A percentile compares a stretch with the other conserved stretches of the same genome.
phyloP scores from a whole-genome alignment of 2,113 vertebrate species.

The Prionailurus viverrinus region DNA sequence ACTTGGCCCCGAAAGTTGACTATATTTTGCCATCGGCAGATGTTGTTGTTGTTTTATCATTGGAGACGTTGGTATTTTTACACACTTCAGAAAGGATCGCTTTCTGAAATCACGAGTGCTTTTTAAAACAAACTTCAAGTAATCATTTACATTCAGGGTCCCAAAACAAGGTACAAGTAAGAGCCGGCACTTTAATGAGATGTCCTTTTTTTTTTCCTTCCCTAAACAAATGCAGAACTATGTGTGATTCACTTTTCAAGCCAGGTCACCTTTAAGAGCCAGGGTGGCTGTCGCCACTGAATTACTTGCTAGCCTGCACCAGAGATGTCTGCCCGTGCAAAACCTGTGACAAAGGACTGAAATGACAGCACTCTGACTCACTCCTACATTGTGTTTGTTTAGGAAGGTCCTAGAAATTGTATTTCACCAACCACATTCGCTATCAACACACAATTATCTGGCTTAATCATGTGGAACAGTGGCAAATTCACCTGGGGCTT shows the following conservation, averaged over 20 bases:
- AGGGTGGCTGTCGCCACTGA: constrained; percentile 77
- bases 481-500: constrained; percentile 99
- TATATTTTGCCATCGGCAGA: constrained; percentile 79
- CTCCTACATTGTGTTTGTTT: constrained; percentile 99
- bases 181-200: constrained; percentile 64
- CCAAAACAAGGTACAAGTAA: constrained; percentile 64
- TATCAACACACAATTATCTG: constrained; percentile 99
- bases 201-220: neutral
- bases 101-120: constrained; percentile 78
- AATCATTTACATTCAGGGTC: constrained; percentile 75
- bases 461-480: constrained; percentile 99
- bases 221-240: constrained; percentile 79
- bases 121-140: constrained; percentile 82
- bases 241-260: constrained; percentile 80
- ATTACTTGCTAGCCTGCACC: constrained; percentile 84
- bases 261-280: constrained; percentile 87
- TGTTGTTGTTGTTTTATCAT: constrained; percentile 85
- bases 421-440: constrained; percentile 99
- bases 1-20: constrained; percentile 83
- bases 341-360: constrained; percentile 91
- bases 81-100: constrained; percentile 82
- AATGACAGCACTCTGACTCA: constrained; percentile 93
- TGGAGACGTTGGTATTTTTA: constrained; percentile 81
- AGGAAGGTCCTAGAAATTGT: constrained; percentile 99
- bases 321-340: constrained; percentile 88